Base-by-base conservation (phyloP, 2,113 vertebrate species). In the Pseudorhombus dupliciocellatus region DNA sequence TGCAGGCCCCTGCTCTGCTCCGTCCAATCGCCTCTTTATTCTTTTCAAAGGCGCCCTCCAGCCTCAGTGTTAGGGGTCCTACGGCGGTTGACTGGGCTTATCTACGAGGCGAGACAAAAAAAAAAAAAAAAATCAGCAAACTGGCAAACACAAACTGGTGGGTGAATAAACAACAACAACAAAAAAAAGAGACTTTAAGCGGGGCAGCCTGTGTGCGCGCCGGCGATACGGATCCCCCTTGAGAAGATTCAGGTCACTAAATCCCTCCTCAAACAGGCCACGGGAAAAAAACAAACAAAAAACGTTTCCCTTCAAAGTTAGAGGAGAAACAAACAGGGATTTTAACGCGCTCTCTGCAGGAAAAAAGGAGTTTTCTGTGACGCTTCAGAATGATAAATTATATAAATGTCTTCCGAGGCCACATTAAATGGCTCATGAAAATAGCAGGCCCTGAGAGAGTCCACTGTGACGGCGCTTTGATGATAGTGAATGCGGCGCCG, bases 341-440 rank as follows among this genome's bases (percentile, higher is more conserved):
- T 50, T 50, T 50, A 44, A 77, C 59, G 22, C 46, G 28, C 54
- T 57, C 54, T 58, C 42, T 65, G 52, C 50, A 59, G n/a, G n/a
- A 69, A 75, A 51, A 52, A 34, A 53, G 50, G 52, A 28, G 50
- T 66, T 84, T 84, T 75, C 73, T 86, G 74, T 73, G 70, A 77
- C 11, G 50, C 63, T 73, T 73, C 84, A 65, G 69, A 88, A 89
- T 81, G 81, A 91, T 88, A 80, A 90, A 90, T 90, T 73, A 80
- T 79, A 87, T 51, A 77, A 85, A 88, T 77, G 79, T 84, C 81
- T 79, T 73, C 56, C 54, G 87, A 85, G 83, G 66, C 79, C 79
- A 88, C 87, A 88, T 83, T 86, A 89, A 91, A 90, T 77, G 86
- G 84, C 66, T 87, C 75, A 78, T 90, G 77, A 83, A 88, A 85